Base-by-base conservation (phyloP, 92 coral and sea anemone species). In the Porites rus region DNA sequence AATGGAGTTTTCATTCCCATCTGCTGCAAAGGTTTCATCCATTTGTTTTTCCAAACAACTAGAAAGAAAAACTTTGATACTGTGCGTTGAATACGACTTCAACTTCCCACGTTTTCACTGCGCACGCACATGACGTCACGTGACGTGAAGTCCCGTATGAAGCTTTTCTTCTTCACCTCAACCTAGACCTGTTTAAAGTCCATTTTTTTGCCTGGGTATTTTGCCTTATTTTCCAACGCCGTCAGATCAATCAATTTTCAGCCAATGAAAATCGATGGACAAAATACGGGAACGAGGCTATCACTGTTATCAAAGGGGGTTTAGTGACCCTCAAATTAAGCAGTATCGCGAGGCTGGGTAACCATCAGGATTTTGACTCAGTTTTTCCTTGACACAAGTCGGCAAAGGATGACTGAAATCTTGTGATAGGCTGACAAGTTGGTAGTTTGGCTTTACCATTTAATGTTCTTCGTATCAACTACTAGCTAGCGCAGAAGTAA, bases 121-220 rank as follows among this genome's bases (percentile, higher is more conserved):
- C 88, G 88, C 83, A 54, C 88, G 88, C 88, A 67, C 43, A 54
- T 85, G 69, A 83, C 87, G 87, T 72, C 86, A 81, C 24, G 69
- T 28, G 16, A 58, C 13, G 3, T 70, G 60, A 76, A 83, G 56
- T 76, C 88, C 88, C 88, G 88, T 53, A 85, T 85, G 83, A 51
- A 17, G 17, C 24, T 82, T 31, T n/a, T 53, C 38, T 43, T 12
- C 31, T 28, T 28, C 31, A 28, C 31, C 2, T 2, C 31, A 28
- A 3, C 46, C 46, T 4, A 38, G 46, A 38, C 46, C 46, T 38
- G 46, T 38, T 38, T 38, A 38, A 38, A 38, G 46, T 38, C 46
- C 46, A 38, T 2, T 28, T 28, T 28, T 28, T 28, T 0, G 31
- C 60, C 14, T 0, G 60, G 14, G 16, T 56, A 56, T 56, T 14